Base-by-base conservation (phyloP, 2,888 invertebrate genomes). In the Trichogramma evanescens region DNA sequence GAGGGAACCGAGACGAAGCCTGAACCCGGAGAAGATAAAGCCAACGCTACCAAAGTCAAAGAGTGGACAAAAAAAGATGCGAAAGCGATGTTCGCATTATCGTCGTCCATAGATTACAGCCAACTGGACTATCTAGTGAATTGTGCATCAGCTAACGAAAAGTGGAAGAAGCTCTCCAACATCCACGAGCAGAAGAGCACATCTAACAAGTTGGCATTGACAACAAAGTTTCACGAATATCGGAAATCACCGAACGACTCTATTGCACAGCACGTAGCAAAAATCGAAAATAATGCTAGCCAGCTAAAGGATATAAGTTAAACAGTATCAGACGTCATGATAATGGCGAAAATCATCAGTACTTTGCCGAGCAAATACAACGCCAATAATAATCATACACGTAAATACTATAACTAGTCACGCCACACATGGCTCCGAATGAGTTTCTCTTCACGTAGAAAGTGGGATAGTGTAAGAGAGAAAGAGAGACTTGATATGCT, bases 11-110 rank as follows among this genome's bases (percentile, higher is more conserved):
- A 63, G 9, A 8, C 26, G 8, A 62, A 62, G 46, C 44, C 52
- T 39, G 56, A 42, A n/a, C 50, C 50, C 26, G 51, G 6, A 10
- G 6, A 43, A 8, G 41, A 8, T 10, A 51, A 54, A 1, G 48
- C 48, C 49, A 49, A 26, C 38, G 10, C 49, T 10, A 10, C 10
- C 10, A 40, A 50, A 10, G 5, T 9, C 50, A 61, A 58, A 38
- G 40, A 38, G 2, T 64, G 59, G 55, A n/a, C 50, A 0, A 59
- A 49, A 46, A 57, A 56, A 13, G 59, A 62, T 50, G 62, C 59
- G 5, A 62, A 58, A 13, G 59, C 59, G 0, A 62, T 62, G 55
- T 59, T 53, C 42, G 52, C 61, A 13, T 41, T 64, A 6, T 62
- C 61, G 26, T 61, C 59, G 40, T 59, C 62, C 5, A 48, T 63